Conservation (phyloP, 2,888 invertebrate genomes). For the Pediacus dermestoides region DNA sequence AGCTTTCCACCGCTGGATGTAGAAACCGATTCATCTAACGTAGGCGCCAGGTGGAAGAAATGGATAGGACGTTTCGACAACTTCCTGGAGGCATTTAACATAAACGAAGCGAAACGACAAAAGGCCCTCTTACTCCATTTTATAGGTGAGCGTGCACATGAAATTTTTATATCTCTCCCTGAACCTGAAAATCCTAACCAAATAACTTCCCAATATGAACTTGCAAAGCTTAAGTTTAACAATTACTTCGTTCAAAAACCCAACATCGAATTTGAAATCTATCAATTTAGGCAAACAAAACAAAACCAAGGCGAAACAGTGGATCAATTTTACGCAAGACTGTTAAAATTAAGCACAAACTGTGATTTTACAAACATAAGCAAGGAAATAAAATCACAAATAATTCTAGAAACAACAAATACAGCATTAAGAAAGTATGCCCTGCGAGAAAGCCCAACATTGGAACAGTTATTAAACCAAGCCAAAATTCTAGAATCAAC, state of each 20-base stretch:
- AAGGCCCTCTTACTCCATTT: neutral
- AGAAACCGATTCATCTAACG: neutral
- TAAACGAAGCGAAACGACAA: neutral
- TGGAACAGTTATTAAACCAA: neutral
- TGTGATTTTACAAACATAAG: slow-evolving; percentile 1
- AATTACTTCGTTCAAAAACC: slow-evolving; percentile 3
- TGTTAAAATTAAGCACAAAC: neutral
- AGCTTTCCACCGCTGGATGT: neutral
- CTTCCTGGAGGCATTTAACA: neutral
- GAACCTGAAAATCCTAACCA: neutral
- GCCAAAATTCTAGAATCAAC: neutral
- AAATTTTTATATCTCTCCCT: neutral
- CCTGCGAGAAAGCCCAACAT: neutral
- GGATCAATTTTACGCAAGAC: neutral
- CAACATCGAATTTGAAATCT: slow-evolving; percentile 9
- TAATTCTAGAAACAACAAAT: neutral
- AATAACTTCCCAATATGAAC: neutral
- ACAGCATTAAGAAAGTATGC: slow-evolving; percentile 1
- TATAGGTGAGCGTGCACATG: neutral
- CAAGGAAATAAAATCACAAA: slow-evolving; percentile 5
- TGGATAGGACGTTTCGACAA: slow-evolving; percentile 1
- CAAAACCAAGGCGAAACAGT: slow-evolving; percentile 8
- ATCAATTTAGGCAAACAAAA: slow-evolving; percentile 8
- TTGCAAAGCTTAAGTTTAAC: slow-evolving; percentile 1
- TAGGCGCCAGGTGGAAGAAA: neutral